Percentiles rank a stretch among this genome's conserved stretches.
These are phyloP conservation scores for Eugnorisma glareosa DNA, from an alignment of 2,888 invertebrate species.

Conservation along the genomic window DNA sequence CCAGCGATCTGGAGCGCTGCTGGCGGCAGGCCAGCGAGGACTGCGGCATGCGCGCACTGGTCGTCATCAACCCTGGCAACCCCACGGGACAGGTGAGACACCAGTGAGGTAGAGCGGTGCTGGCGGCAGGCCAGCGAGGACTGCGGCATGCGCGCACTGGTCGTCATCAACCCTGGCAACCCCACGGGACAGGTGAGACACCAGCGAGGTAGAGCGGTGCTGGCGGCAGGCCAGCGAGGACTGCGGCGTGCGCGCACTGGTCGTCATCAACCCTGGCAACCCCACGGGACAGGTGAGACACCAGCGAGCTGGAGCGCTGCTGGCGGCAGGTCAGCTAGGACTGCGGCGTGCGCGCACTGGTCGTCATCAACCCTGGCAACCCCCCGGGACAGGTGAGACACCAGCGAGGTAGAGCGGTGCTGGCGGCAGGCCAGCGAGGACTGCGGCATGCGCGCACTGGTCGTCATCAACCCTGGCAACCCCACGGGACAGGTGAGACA, in stretches of 20 bases:
- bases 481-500: no score
- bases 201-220: neutral
- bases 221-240: no score
- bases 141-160: slow-evolving; percentile 95
- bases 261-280: no score
- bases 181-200: slow-evolving; percentile 96
- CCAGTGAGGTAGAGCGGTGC: slow-evolving; percentile 93
- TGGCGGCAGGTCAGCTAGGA: slow-evolving; percentile 91
- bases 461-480: no score
- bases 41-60: no score
- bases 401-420: neutral
- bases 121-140: slow-evolving; percentile 91
- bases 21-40: no score
- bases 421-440: no score
- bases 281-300: no score
- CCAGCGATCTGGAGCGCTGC: neutral
- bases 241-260: no score
- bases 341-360: slow-evolving; percentile 95
- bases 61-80: no score
- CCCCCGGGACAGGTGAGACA: slow-evolving; percentile 96
- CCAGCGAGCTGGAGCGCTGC: slow-evolving; percentile 93
- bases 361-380: slow-evolving; percentile 99
- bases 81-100: no score
- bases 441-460: no score
- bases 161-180: slow-evolving; percentile 99